Conservation (phyloP, 2,113 vertebrate genomes). For the Elachura formosa region DNA sequence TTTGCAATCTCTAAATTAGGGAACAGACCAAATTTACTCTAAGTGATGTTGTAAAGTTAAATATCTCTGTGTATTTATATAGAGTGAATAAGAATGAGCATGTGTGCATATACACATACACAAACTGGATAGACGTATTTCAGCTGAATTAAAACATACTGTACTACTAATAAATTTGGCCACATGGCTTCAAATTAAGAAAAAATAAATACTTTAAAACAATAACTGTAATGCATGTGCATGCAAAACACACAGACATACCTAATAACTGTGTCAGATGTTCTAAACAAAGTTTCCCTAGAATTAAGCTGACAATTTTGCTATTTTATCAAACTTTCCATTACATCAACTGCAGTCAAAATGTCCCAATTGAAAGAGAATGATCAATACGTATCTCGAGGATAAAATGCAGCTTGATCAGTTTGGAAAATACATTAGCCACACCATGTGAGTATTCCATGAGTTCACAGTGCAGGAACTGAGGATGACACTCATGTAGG, state of each 20-base stretch:
- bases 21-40: background rate
- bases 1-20: background rate
- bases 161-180: background rate
- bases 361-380: background rate
- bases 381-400: background rate
- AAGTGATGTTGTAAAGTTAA: background rate
- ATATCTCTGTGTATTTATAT: background rate
- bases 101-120: background rate
- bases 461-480: background rate
- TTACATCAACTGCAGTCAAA: conserved; percentile 16
- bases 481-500: background rate
- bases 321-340: conserved; percentile 39
- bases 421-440: conserved; percentile 28
- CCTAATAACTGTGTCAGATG: background rate
- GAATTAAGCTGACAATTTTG: background rate
- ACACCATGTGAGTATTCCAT: background rate
- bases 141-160: background rate
- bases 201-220: background rate
- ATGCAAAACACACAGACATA: background rate
- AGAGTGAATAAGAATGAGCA: background rate
- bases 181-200: background rate
- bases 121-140: background rate
- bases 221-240: background rate
- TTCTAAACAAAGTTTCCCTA: background rate
- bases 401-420: background rate